A percentile compares a stretch with the other conserved stretches of the same genome.
Evolutionary conservation across 2,113 vertebrate species (phyloP).

Genomic region (Corythornis madagascariensis): DNA sequence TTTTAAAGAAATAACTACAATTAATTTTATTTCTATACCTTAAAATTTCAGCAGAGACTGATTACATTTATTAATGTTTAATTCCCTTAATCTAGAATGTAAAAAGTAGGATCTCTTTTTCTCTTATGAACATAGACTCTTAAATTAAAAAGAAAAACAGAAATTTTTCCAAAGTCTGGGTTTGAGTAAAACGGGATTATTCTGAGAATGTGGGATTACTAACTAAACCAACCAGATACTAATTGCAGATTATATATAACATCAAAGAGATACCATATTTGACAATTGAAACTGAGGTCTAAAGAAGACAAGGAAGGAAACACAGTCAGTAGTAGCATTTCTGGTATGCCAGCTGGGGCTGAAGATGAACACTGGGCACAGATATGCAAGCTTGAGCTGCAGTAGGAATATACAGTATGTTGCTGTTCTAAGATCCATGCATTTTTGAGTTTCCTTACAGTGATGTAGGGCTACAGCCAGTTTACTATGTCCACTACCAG

Average conservation of each 20-base stretch:
- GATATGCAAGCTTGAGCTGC: neutral
- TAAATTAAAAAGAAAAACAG: neutral
- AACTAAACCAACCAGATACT: neutral
- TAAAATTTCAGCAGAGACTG: neutral
- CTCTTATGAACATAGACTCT: neutral
- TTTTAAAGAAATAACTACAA: neutral
- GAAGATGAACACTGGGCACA: accelerated
- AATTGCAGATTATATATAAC: accelerated
- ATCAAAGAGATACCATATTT: neutral
- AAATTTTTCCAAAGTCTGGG: neutral
- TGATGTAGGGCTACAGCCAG: neutral
- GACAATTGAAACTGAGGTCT: neutral
- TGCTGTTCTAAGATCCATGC: neutral
- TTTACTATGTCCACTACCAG: neutral
- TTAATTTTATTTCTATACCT: neutral
- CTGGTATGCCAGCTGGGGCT: accelerated
- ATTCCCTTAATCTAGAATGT: neutral
- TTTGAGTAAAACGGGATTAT: neutral
- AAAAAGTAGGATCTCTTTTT: neutral
- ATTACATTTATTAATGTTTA: neutral
- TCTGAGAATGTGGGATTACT: neutral
- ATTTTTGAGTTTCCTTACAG: neutral
- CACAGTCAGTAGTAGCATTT: neutral
- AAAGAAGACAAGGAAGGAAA: neutral
- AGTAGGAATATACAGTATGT: neutral